Percentiles rank a stretch among this genome's conserved stretches.
phyloP scores from a whole-genome alignment of 2,113 vertebrate genomes.

The Leucopsar rothschildi region DNA sequence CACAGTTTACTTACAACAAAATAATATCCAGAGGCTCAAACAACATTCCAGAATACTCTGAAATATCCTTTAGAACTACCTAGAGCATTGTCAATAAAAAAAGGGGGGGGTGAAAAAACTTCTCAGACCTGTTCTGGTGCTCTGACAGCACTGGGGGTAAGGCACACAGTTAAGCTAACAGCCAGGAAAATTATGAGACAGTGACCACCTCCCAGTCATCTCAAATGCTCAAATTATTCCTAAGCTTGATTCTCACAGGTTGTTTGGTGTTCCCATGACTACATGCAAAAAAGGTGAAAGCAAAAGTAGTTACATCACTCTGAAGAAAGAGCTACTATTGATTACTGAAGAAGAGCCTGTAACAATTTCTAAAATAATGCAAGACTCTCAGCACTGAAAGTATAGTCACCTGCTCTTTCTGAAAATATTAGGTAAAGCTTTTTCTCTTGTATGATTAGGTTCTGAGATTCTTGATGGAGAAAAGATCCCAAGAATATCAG shows the following conservation, averaged over 20 bases:
- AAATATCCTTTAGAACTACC: not conserved
- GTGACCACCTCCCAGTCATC: not conserved
- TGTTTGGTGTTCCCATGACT: conserved; percentile 58
- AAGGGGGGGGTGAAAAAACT: not conserved
- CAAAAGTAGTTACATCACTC: conserved; percentile 30
- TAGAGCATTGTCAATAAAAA: not conserved
- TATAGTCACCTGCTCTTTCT: not conserved
- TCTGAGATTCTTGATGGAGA: not conserved
- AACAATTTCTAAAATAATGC: not conserved
- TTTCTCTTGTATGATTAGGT: not conserved
- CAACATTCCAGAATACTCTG: not conserved
- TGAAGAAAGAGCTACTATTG: conserved; percentile 41
- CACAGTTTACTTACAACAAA: not conserved
- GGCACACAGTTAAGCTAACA: not conserved
- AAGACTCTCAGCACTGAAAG: not conserved
- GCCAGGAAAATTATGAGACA: not conserved
- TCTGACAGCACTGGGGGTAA: not conserved
- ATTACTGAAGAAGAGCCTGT: not conserved
- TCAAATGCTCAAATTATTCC: not conserved
- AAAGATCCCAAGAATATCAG: not conserved
- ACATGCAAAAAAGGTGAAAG: conserved; percentile 47
- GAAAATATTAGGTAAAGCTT: not conserved
- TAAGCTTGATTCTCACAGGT: not conserved
- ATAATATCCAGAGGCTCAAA: not conserved
- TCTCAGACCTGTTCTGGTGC: not conserved